Conservation (phyloP, 2,797 vertebrate species). For the Aeoliscus strigatus region DNA sequence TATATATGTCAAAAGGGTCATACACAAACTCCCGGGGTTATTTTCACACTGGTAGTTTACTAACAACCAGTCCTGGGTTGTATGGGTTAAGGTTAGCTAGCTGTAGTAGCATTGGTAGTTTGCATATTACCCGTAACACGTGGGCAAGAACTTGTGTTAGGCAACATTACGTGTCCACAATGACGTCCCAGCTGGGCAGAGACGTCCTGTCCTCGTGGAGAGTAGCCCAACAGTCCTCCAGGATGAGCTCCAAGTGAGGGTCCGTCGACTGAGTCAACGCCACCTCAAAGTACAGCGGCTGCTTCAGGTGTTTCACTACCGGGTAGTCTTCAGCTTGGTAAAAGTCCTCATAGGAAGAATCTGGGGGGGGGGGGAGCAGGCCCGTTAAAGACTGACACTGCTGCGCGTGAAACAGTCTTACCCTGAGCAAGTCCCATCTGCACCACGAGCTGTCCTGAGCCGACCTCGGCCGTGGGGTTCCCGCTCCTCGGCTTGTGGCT, state of each 20-base stretch:
- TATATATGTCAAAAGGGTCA: too few relatives aligned
- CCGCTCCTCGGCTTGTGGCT: slow-evolving; percentile 20
- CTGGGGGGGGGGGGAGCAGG: slow-evolving; percentile 29
- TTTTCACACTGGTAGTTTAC: too few relatives aligned
- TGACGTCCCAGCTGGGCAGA: slow-evolving; percentile 73
- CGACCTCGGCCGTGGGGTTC: slow-evolving; percentile 52
- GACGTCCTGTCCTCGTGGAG: slow-evolving; percentile 46
- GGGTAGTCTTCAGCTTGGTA: slow-evolving; percentile 66
- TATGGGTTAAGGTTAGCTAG: too few relatives aligned
- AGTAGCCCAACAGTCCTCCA: slow-evolving; percentile 77
- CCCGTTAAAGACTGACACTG: too few relatives aligned
- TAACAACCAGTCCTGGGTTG: too few relatives aligned
- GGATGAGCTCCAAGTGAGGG: slow-evolving; percentile 60
- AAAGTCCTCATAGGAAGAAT: slow-evolving; percentile 55
- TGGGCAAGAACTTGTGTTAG: too few relatives aligned
- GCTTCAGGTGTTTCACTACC: slow-evolving; percentile 58
- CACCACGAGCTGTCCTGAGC: slow-evolving; percentile 60
- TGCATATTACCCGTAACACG: too few relatives aligned
- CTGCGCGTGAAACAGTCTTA: too few relatives aligned
- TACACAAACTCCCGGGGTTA: too few relatives aligned
- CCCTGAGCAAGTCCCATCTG: slow-evolving; percentile 67
- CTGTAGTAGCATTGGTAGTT: too few relatives aligned
- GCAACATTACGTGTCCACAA: slow-evolving; percentile 66
- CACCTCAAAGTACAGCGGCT: slow-evolving; percentile 75
- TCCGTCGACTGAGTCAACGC: slow-evolving; percentile 59